Evolutionary conservation across 1,140 invertebrate species (phyloP), one percentile per base, ranked within the genome.

Genomic region (Saccostrea cuccullata): DNA sequence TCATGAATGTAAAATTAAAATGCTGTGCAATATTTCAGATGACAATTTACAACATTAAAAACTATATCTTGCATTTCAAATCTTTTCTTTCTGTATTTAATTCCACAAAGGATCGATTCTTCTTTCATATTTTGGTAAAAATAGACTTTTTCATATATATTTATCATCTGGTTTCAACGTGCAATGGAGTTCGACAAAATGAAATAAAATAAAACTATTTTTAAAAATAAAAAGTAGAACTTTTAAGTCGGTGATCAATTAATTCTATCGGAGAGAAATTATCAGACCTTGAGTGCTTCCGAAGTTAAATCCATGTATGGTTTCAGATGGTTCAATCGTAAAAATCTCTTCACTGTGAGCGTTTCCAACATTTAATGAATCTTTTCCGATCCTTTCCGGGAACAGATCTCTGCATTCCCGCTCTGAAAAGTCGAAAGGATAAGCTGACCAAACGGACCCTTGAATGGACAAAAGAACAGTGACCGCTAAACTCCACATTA

Each of bases 351-450:
- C 55, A 84, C 55, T 17, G 8, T 26, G 20, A 0, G 3, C 17
- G 5, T 55, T 15, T 12, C 26, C 26, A n/a, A n/a, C 82, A 36
- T 26, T 30, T 30, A 77, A 17, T 55, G 82, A 55, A 55, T 84
- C 82, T 23, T 84, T 55, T 84, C 82, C 82, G 17, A 84, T 20
- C n/a, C 82, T 55, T 40, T 84, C 82, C 20, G 82, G 82, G 20
- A 84, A 84, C 40, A 84, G 40, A 20, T 84, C 82, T 17, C 47
- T 55, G 40, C 82, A 84, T 55, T 84, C 82, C 15, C 82, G 17
- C 20, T 84, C 40, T 11, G 36, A 55, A 36, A 55, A 84, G 4
- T 17, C 26, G 30, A 84, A 84, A 55, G 82, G 82, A 17, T 84
- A 84, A 56, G 82, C 82, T 55, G 82, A 15, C 82, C 40, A 84